Evolutionary conservation across 2,797 vertebrate genomes (phyloP).

Genomic region (Erethizon dorsatum): DNA sequence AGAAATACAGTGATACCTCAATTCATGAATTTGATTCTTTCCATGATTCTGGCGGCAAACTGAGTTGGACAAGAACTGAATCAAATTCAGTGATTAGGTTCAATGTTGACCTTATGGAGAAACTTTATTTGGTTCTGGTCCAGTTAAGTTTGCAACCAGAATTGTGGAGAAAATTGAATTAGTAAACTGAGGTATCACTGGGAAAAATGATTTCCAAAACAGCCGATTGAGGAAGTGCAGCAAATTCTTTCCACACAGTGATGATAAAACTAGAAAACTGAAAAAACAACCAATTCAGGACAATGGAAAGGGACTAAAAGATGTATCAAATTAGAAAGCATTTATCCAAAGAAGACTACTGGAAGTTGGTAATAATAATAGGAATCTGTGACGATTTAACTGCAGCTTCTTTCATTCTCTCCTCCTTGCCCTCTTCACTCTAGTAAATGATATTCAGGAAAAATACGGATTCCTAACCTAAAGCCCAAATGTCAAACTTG

Average conservation of each 20-base stretch:
- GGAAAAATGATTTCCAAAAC: neutral
- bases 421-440: neutral
- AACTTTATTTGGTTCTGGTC: neutral
- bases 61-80: neutral
- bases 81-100: neutral
- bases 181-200: neutral
- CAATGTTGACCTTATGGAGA: neutral
- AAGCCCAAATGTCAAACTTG: neutral
- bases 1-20: neutral
- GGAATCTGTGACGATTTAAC: neutral
- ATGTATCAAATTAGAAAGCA: neutral
- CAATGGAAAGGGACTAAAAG: neutral
- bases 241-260: neutral
- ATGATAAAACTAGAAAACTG: neutral
- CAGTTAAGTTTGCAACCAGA: neutral
- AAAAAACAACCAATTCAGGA: constrained; percentile 36
- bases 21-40: neutral
- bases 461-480: constrained; percentile 16
- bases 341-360: constrained; percentile 31
- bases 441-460: neutral
- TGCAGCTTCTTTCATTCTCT: neutral
- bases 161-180: neutral
- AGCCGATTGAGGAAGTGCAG: neutral
- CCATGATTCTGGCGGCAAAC: neutral
- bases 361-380: neutral